These are phyloP conservation scores for Nematostella vectensis DNA, from an alignment of 92 coral and sea anemone genomes.

Conservation along the genomic window DNA sequence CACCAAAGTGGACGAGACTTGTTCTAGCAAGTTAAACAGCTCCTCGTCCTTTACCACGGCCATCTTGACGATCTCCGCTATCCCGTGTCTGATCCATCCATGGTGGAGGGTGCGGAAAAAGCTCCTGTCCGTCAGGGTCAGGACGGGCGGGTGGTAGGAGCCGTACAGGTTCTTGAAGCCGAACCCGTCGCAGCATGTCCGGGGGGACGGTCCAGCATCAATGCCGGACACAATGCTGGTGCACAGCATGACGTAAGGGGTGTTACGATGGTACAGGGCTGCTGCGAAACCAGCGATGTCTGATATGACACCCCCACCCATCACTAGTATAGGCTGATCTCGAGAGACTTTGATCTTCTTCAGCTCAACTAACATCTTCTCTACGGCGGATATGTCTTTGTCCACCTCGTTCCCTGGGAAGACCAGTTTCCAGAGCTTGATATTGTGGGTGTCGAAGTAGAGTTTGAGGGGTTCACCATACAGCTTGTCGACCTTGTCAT, in stretches of 20 bases:
- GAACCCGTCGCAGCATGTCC: constrained; percentile 62
- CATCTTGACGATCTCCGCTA: constrained; percentile 65
- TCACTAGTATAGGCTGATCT: constrained; percentile 51
- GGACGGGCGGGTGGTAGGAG: constrained; percentile 59
- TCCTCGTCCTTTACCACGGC: constrained; percentile 52
- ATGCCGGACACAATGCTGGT: constrained; percentile 57
- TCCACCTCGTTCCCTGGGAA: constrained; percentile 45
- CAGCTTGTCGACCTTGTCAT: constrained; percentile 37
- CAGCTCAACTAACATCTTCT: constrained; percentile 34
- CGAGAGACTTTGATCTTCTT: constrained; percentile 32
- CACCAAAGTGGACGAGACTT: constrained; percentile 19
- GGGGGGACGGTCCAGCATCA: constrained; percentile 65
- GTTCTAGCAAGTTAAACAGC: constrained; percentile 35
- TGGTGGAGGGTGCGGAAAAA: constrained; percentile 43
- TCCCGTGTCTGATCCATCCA: constrained; percentile 56
- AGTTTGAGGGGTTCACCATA: constrained; percentile 36
- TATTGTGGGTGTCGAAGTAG: constrained; percentile 37
- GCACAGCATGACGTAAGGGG: constrained; percentile 63
- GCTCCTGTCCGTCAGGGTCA: constrained; percentile 44
- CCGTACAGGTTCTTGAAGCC: constrained; percentile 65
- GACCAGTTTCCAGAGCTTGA: constrained; percentile 34
- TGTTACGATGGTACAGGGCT: constrained; percentile 56
- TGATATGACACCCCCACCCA: constrained; percentile 46
- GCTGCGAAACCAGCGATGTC: constrained; percentile 58
- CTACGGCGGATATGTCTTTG: constrained; percentile 51